phyloP scores from a whole-genome alignment of 1,140 invertebrate genomes.

The Cydia splendana region DNA sequence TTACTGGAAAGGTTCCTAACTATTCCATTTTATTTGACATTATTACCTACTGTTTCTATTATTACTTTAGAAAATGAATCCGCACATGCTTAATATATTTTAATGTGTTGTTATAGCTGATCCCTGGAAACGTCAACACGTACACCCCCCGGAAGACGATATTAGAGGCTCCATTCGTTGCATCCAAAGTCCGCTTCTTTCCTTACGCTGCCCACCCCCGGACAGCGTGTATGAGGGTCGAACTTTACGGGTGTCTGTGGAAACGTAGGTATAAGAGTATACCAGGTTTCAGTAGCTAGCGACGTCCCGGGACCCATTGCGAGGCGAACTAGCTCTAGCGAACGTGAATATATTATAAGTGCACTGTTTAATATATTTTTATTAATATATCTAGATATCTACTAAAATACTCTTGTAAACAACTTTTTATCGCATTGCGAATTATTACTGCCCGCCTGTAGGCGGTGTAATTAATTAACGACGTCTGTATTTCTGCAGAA shows the following conservation, averaged over 20 bases:
- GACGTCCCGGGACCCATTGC: slow-evolving; percentile 56
- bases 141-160: slow-evolving; percentile 89
- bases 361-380: not conserved
- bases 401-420: not conserved
- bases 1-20: no score
- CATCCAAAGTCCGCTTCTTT: slow-evolving; percentile 92
- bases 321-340: slow-evolving; percentile 50
- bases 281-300: slow-evolving; percentile 52
- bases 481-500: slow-evolving; percentile 80
- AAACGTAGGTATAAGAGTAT: slow-evolving; percentile 85
- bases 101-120: slow-evolving; percentile 84
- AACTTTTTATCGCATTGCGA: slow-evolving; percentile 40
- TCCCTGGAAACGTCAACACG: slow-evolving; percentile 93
- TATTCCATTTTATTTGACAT: no score
- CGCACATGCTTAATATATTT: slow-evolving; percentile 23
- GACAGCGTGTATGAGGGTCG: slow-evolving; percentile 95
- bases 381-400: not conserved
- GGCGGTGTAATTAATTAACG: slow-evolving; percentile 59
- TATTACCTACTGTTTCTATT: not conserved
- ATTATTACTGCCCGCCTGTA: slow-evolving; percentile 54
- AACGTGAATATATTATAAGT: slow-evolving; percentile 33
- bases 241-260: slow-evolving; percentile 93
- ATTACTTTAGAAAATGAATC: not conserved
- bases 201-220: slow-evolving; percentile 93
- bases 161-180: slow-evolving; percentile 91